Evolutionary conservation across 2,888 invertebrate species (phyloP).

Genomic region (Linnaemya tessellans): DNA sequence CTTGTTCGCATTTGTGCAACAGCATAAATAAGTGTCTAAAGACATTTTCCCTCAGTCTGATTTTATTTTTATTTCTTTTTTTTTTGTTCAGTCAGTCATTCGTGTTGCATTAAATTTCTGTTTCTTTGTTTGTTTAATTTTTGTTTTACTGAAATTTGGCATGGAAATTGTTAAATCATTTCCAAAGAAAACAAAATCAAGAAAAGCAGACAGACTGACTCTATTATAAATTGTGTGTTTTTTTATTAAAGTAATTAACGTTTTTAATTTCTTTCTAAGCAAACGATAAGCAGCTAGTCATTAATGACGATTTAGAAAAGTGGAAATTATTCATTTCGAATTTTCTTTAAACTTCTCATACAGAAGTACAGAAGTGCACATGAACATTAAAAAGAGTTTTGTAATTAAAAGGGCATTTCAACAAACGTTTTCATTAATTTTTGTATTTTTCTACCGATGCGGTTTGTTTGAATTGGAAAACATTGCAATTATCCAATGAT

Average conservation of each 20-base stretch:
- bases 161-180: constrained; percentile 65
- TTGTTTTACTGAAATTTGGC: constrained; percentile 43
- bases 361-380: background rate
- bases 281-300: constrained; percentile 17
- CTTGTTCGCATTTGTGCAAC: constrained; percentile 52
- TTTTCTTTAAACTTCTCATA: background rate
- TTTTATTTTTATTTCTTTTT: too few relatives aligned
- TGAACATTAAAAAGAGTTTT: background rate
- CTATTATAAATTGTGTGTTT: constrained; percentile 51
- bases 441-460: too few relatives aligned
- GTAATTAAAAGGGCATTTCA: background rate
- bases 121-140: constrained; percentile 37
- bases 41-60: constrained; percentile 16
- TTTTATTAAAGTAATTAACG: constrained; percentile 46
- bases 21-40: constrained; percentile 10
- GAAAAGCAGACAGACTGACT: constrained; percentile 16
- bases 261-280: background rate
- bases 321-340: background rate
- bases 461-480: too few relatives aligned
- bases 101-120: constrained; percentile 40
- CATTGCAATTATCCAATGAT: too few relatives aligned
- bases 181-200: constrained; percentile 16
- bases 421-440: background rate
- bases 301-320: constrained; percentile 12
- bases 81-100: constrained; percentile 1